Conservation (phyloP, 2,113 vertebrate species). For the Cyanistes caeruleus region DNA sequence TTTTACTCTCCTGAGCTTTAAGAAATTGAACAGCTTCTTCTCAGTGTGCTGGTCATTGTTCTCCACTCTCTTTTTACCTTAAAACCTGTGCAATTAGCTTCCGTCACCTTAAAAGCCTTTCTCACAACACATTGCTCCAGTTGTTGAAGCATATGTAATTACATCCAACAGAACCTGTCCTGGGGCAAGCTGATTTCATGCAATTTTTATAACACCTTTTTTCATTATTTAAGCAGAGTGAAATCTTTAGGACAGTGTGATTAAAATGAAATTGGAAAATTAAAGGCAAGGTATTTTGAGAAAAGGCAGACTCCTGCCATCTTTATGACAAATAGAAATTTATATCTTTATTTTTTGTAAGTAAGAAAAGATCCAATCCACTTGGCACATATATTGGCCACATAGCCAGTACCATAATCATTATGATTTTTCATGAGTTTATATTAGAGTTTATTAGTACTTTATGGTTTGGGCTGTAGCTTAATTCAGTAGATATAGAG, state of each 20-base stretch:
- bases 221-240: conserved; percentile 79
- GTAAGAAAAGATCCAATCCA: background rate
- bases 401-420: background rate
- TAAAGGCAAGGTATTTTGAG: conserved; percentile 56
- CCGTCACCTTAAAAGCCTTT: conserved; percentile 76
- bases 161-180: conserved; percentile 74
- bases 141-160: conserved; percentile 80
- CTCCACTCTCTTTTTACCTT: conserved; percentile 62
- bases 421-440: background rate
- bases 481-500: conserved; percentile 46
- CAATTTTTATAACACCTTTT: conserved; percentile 79
- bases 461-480: background rate
- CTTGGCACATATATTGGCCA: background rate
- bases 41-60: background rate
- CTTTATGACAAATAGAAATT: conserved; percentile 4
- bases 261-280: conserved; percentile 76
- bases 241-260: conserved; percentile 77
- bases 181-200: conserved; percentile 75
- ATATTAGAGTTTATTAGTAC: conserved; percentile 35
- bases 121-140: conserved; percentile 68
- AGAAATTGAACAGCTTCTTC: conserved; percentile 27
- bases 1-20: conserved; percentile 37
- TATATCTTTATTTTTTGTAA: background rate
- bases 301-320: conserved; percentile 46
- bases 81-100: conserved; percentile 75